Evolutionary conservation across 2,888 invertebrate species (phyloP).

Genomic region (Macropis europaea): DNA sequence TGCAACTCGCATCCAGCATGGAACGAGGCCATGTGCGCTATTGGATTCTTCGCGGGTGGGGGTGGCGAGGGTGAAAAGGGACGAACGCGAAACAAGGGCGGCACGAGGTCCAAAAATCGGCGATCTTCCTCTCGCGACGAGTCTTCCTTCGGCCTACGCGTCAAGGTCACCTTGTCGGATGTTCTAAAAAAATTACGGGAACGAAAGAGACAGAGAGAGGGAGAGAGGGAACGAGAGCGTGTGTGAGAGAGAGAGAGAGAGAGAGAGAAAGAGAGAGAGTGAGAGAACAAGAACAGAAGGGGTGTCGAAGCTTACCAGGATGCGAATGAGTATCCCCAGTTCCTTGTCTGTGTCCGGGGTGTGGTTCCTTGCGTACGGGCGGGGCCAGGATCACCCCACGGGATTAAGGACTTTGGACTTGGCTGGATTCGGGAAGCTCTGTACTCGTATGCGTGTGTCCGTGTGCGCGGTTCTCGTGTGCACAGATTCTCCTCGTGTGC

Average conservation of each 20-base stretch:
- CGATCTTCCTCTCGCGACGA: too few species aligned
- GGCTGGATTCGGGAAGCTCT: slow-evolving; percentile 62
- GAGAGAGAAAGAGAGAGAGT: background rate
- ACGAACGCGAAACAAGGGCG: background rate
- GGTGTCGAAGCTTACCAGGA: slow-evolving; percentile 59
- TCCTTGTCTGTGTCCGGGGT: slow-evolving; percentile 63
- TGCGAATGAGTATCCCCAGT: slow-evolving; percentile 61
- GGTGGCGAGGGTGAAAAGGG: background rate
- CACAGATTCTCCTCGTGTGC: slow-evolving; percentile 7
- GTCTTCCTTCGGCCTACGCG: background rate
- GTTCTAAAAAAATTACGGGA: background rate
- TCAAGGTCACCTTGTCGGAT: background rate
- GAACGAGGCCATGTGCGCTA: slow-evolving; percentile 73
- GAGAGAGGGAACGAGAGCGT: background rate
- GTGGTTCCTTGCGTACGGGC: slow-evolving; percentile 70
- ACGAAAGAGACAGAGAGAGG: background rate
- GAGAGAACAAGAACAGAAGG: background rate
- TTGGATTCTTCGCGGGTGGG: slow-evolving; percentile 11
- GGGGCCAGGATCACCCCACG: slow-evolving; percentile 68
- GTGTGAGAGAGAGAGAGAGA: background rate
- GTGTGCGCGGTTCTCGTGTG: background rate
- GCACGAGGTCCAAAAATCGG: too few species aligned
- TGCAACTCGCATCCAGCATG: slow-evolving; percentile 69
- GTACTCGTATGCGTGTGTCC: slow-evolving; percentile 38
- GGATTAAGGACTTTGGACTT: slow-evolving; percentile 72